Base-by-base conservation (phyloP, 2,797 vertebrate species). In the Alauda arvensis region DNA sequence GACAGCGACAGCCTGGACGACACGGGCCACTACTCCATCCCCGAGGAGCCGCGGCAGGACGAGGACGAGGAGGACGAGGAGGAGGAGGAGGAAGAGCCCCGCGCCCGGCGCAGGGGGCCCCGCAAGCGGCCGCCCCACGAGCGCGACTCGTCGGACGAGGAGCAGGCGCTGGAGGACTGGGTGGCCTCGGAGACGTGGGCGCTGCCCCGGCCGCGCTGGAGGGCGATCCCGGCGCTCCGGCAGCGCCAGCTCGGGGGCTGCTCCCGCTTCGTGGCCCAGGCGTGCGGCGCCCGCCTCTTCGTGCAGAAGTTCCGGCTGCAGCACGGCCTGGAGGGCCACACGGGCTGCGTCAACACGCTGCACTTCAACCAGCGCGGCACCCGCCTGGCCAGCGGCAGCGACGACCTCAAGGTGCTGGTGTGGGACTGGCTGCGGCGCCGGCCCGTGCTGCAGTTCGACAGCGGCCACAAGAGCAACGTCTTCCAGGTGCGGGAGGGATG, bases 1-100 rank as follows among this genome's bases (percentile, higher is more conserved):
- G 99, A 99, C 96, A 98, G 98, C 1, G 99, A 99, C 96, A 99
- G 99, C 95, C 98, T 99, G 99, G 99, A 99, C 0, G 98, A 98
- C 95, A 98, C 98, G 0, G 98, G 98, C 8, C 98, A 98, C 71
- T 60, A 40, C 68, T 71, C 68, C 68, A 71, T 71, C 68, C 40
- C 68, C 52, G 68, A 99, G 99, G 26, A 97, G 88, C 28, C 97
- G 95, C 62, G 96, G 16, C n/a, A 12, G 26, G 63, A 8, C 3
- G 59, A 53, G 92, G 96, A 96, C 0, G 96, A 97, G 0, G 95
- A 96, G 0, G 96, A 96, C 0, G 96, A 97, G 0, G 79, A 93
- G 0, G 96, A 96, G 0, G 96, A 97, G 0, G 96, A 96, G 0
- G 96, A 97, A 0, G 77, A 93, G 29, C 53, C 53, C 5, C 63